phyloP scores from a whole-genome alignment of 2,888 invertebrate species.

The Dryomyza anilis region DNA sequence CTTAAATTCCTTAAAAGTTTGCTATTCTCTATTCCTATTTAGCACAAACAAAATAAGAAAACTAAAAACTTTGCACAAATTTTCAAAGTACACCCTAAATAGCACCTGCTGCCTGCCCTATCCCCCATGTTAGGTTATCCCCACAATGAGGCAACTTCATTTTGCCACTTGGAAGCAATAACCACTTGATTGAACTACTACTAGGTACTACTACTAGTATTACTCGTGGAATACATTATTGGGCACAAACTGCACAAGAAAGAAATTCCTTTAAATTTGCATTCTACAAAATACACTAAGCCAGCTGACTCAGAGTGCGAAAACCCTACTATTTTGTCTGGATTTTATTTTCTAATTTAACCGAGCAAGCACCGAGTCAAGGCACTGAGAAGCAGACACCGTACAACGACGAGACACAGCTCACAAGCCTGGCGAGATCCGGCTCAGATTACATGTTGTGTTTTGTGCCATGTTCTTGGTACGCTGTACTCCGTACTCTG shows the following conservation, averaged over 20 bases:
- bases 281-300: background rate
- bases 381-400: background rate
- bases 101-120: too few species aligned
- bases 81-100: too few species aligned
- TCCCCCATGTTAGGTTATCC: too few species aligned
- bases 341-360: slow-evolving; percentile 1
- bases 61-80: too few species aligned
- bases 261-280: slow-evolving; percentile 1
- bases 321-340: background rate
- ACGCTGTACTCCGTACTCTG: too few species aligned
- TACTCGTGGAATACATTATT: too few species aligned
- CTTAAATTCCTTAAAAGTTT: background rate
- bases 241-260: background rate
- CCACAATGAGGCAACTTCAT: too few species aligned
- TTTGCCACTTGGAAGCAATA: background rate
- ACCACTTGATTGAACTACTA: too few species aligned
- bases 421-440: background rate
- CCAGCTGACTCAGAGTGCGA: background rate
- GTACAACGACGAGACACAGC: background rate
- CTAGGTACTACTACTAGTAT: too few species aligned
- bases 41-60: too few species aligned
- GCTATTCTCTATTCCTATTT: too few species aligned
- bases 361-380: too few species aligned
- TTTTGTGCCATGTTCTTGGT: background rate
- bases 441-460: background rate